Percentiles rank a stretch among this genome's conserved stretches.
Conservation (phyloP, 1,140 invertebrate species). For the Acyrthosiphon pisum region DNA sequence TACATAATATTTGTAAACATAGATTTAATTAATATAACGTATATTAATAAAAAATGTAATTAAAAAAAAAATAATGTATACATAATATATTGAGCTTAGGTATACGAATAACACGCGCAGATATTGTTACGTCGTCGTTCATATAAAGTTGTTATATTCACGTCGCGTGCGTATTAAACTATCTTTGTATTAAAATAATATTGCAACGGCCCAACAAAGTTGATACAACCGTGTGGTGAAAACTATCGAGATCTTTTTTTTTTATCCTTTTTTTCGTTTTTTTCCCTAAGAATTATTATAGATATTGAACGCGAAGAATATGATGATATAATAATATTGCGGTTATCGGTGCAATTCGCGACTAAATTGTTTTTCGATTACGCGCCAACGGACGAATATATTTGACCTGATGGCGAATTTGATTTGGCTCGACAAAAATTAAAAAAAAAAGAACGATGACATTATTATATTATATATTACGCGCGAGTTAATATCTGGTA, state of each 20-base stretch:
- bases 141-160: background rate
- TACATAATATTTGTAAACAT: background rate
- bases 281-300: background rate
- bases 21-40: background rate
- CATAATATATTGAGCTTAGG: slow-evolving; percentile 15
- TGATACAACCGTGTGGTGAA: background rate
- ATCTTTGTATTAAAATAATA: background rate
- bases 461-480: background rate
- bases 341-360: background rate
- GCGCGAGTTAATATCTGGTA: slow-evolving; percentile 39
- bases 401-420: background rate
- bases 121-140: background rate
- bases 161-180: background rate
- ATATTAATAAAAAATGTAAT: background rate
- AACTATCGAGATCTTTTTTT: background rate
- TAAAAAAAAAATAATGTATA: slow-evolving; percentile 11
- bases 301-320: background rate
- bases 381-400: background rate
- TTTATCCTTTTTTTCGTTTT: background rate
- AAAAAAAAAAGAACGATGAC: background rate
- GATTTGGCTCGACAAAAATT: background rate
- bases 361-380: background rate
- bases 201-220: slow-evolving; percentile 3
- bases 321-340: background rate
- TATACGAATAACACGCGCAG: background rate